Evolutionary conservation across 2,113 vertebrate species (phyloP).

Genomic region (Psittacula cyanocephala): DNA sequence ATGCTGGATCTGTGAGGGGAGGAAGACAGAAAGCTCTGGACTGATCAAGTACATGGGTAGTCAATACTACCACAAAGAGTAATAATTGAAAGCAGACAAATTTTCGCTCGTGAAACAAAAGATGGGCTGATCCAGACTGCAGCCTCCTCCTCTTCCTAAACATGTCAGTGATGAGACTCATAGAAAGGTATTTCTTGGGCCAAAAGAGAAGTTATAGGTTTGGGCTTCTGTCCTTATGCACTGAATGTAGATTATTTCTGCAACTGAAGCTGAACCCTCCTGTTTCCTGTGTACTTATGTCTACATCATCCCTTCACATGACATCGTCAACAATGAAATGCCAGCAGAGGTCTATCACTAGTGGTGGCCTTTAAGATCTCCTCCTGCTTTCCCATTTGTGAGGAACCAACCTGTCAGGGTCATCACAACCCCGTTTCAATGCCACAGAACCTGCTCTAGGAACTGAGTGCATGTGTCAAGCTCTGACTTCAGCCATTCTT

Average conservation of each 20-base stretch:
- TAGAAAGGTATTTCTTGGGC: not conserved
- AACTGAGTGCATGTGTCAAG: rapidly evolving
- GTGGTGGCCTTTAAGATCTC: not conserved
- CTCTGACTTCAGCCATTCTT: not conserved
- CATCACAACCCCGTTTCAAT: not conserved
- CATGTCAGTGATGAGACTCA: not conserved
- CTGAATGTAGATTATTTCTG: not conserved
- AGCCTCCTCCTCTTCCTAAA: not conserved
- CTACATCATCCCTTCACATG: not conserved
- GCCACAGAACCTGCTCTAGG: not conserved
- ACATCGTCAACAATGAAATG: not conserved
- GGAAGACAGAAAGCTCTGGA: not conserved
- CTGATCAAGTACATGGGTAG: not conserved
- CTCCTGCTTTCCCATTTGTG: not conserved
- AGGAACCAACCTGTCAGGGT: not conserved
- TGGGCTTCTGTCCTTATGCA: not conserved
- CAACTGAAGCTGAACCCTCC: not conserved
- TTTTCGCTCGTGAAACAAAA: not conserved
- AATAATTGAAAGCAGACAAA: not conserved
- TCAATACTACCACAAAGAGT: not conserved
- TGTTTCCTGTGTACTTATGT: not conserved
- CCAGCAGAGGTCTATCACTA: not conserved
- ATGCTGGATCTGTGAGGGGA: not conserved
- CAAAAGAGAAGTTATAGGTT: not conserved
- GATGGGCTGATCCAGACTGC: not conserved